phyloP scores from a whole-genome alignment of 2,888 invertebrate species.

The Cryptus viduatorius region DNA sequence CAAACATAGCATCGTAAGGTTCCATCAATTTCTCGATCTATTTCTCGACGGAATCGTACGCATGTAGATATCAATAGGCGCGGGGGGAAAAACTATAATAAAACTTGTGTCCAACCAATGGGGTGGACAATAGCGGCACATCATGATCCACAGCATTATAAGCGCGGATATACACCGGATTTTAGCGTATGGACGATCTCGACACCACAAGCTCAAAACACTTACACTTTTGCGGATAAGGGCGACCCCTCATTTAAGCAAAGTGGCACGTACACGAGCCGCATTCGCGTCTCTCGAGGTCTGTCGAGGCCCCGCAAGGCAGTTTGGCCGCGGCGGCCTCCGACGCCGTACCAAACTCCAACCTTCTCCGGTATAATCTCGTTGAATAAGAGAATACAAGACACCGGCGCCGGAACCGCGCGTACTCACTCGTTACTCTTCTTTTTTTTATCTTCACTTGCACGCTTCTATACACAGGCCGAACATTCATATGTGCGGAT shows the following conservation, averaged over 20 bases:
- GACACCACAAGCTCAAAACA: conserved; percentile 72
- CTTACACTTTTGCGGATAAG: conserved; percentile 74
- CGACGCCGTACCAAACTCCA: conserved; percentile 54
- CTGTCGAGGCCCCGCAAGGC: conserved; percentile 69
- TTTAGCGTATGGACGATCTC: conserved; percentile 16
- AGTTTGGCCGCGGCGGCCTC: conserved; percentile 71
- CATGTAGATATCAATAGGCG: conserved; percentile 2
- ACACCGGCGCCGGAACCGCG: conserved; percentile 26
- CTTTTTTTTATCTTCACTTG: conserved; percentile 23
- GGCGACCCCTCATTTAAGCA: conserved; percentile 79
- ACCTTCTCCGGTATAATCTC: conserved; percentile 57
- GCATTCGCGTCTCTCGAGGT: conserved; percentile 62
- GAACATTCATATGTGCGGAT: not conserved
- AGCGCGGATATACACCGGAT: conserved; percentile 1
- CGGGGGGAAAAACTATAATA: not conserved
- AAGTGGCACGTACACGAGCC: conserved; percentile 78
- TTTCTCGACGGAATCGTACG: not conserved
- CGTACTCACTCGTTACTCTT: not conserved
- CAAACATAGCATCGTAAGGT: no score
- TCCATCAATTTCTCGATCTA: no score
- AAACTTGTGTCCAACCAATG: conserved; percentile 10
- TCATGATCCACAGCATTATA: conserved; percentile 32
- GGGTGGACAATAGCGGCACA: conserved; percentile 16
- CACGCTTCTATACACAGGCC: not conserved
- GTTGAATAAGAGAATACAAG: conserved; percentile 65